These are phyloP conservation scores for Guaruba guarouba DNA, from an alignment of 2,113 vertebrate species.

Conservation along the genomic window DNA sequence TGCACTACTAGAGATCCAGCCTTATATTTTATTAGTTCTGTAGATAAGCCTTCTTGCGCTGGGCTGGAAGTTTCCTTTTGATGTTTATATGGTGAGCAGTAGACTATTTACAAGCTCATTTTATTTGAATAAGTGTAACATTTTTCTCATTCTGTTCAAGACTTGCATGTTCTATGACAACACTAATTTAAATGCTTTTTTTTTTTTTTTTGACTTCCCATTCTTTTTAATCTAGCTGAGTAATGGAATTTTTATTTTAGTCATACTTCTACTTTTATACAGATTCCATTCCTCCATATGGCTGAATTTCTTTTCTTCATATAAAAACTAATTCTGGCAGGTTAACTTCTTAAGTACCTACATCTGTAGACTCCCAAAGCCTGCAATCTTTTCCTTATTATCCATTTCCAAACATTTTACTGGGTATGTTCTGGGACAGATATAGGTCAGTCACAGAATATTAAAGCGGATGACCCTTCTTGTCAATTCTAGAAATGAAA, in stretches of 20 bases:
- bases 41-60: not conserved
- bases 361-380: not conserved
- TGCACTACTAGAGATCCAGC: not conserved
- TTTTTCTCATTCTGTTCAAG: not conserved
- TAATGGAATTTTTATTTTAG: not conserved
- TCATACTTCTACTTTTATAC: not conserved
- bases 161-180: not conserved
- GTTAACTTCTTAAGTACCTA: not conserved
- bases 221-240: not conserved
- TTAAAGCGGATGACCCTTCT: not conserved
- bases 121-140: not conserved
- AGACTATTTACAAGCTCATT: not conserved
- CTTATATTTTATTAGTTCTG: not conserved
- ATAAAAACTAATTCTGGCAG: not conserved
- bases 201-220: not conserved
- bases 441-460: not conserved
- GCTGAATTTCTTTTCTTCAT: not conserved
- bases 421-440: not conserved
- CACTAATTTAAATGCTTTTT: conserved; percentile 2
- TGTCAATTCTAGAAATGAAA: not conserved
- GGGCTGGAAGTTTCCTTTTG: not conserved
- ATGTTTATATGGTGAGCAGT: not conserved
- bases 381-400: not conserved
- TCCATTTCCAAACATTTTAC: not conserved
- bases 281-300: not conserved